These are phyloP conservation scores for Dermochelys coriacea DNA, from an alignment of 2,797 vertebrate species.

Conservation along the genomic window DNA sequence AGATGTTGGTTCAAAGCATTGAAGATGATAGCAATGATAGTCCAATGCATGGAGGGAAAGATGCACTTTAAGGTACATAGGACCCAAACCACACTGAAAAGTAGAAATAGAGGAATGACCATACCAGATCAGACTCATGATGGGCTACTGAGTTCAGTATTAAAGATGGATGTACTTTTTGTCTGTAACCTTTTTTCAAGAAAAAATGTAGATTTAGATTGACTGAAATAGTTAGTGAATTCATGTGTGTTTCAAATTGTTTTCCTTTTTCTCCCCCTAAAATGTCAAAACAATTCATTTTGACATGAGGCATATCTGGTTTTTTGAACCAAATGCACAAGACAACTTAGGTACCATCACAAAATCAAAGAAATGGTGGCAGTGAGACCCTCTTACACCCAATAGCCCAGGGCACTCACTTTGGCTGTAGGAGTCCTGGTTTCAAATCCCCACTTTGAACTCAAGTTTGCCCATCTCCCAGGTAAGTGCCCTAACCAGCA, in stretches of 20 bases:
- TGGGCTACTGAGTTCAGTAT: neutral
- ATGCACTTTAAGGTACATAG: neutral
- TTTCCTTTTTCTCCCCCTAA: neutral
- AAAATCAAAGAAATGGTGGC: neutral
- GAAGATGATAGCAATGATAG: neutral
- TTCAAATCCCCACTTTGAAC: neutral
- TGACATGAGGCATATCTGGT: neutral
- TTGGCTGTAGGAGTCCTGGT: neutral
- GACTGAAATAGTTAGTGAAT: neutral
- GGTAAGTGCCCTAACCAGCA: neutral
- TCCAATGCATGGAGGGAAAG: neutral
- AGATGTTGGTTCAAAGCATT: neutral
- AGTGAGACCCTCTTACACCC: neutral
- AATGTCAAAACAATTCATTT: neutral
- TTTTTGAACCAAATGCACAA: neutral
- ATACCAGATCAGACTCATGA: neutral
- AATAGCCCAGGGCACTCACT: neutral
- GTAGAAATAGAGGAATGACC: neutral
- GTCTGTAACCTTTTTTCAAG: neutral
- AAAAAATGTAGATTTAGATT: neutral
- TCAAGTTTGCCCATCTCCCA: neutral
- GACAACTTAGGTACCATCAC: neutral
- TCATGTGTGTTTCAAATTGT: neutral
- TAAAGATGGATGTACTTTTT: neutral
- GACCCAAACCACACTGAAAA: neutral